Percentiles rank a stretch among this genome's conserved stretches.
Evolutionary conservation across 2,888 invertebrate species (phyloP).

Genomic region (Chrysolina oricalcia): DNA sequence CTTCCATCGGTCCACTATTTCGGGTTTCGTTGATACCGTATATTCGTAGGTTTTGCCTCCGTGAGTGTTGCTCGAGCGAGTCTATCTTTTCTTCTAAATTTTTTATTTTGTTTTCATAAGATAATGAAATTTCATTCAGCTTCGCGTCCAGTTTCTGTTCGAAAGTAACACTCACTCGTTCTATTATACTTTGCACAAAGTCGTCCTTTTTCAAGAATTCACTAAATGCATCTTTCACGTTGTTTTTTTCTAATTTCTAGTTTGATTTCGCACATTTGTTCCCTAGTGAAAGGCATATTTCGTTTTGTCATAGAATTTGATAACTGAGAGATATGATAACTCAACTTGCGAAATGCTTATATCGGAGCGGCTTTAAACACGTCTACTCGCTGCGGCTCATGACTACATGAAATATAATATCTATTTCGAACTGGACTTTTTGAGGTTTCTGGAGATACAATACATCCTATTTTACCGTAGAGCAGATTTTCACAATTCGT

Average conservation of each 20-base stretch:
- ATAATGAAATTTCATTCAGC: conserved; percentile 8
- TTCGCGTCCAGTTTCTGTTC: conserved; percentile 11
- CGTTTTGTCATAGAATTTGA: conserved; percentile 8
- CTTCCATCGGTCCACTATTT: conserved; percentile 23
- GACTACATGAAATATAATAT: too few species aligned
- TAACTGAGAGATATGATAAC: conserved; percentile 22
- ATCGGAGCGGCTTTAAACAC: conserved; percentile 25
- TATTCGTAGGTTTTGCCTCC: conserved; percentile 17
- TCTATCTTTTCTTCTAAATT: conserved; percentile 17
- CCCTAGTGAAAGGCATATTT: conserved; percentile 25
- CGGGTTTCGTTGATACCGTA: conserved; percentile 24
- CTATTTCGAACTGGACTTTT: too few species aligned
- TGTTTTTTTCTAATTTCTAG: conserved; percentile 23
- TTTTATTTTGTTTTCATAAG: conserved; percentile 21
- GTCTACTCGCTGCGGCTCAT: conserved; percentile 22
- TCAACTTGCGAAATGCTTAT: conserved; percentile 6
- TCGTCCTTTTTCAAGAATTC: conserved; percentile 26
- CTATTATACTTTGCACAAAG: conserved; percentile 22
- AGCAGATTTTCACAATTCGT: too few species aligned
- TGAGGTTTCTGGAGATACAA: too few species aligned
- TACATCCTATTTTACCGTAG: too few species aligned
- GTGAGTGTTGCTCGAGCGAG: conserved; percentile 9
- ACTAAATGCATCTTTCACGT: conserved; percentile 21
- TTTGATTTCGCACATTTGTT: conserved; percentile 28
- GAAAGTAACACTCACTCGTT: conserved; percentile 7